Conservation (phyloP, 2,888 invertebrate species). For the Dryobota labecula region DNA sequence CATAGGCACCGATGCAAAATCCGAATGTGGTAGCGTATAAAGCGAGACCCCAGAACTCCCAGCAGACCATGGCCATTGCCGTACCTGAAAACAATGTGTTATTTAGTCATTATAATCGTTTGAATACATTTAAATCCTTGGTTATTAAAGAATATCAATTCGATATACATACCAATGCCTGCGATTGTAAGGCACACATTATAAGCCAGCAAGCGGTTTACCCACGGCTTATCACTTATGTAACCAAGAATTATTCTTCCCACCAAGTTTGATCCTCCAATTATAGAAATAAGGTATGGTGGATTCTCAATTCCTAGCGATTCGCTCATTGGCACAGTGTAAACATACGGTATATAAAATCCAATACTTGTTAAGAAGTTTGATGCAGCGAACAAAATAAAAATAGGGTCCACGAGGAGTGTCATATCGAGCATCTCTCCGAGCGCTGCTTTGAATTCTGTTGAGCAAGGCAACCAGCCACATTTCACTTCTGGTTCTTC, state of each 20-base stretch:
- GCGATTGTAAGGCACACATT: conserved; percentile 96
- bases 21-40: conserved; percentile 96
- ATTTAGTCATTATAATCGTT: conserved; percentile 13
- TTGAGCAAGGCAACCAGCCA: conserved; percentile 92
- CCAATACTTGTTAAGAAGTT: conserved; percentile 99
- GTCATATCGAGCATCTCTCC: conserved; percentile 96
- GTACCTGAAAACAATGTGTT: conserved; percentile 91
- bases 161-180: conserved; percentile 94
- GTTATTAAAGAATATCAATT: conserved; percentile 27
- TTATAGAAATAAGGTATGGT: conserved; percentile 94
- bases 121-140: neutral
- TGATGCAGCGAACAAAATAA: conserved; percentile 97
- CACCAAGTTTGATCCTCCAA: conserved; percentile 97
- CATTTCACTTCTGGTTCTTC: conserved; percentile 87
- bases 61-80: conserved; percentile 94
- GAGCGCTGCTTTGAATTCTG: conserved; percentile 93
- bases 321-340: conserved; percentile 94
- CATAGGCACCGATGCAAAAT: conserved; percentile 98
- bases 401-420: conserved; percentile 95
- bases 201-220: conserved; percentile 97
- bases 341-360: conserved; percentile 98
- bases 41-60: conserved; percentile 93
- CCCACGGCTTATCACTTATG: conserved; percentile 96
- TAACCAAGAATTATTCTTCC: conserved; percentile 97
- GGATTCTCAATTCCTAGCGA: conserved; percentile 91